A percentile compares a stretch with the other conserved stretches of the same genome.
phyloP scores from a whole-genome alignment of 2,888 invertebrate species.

The Cheiracanthium punctorium region DNA sequence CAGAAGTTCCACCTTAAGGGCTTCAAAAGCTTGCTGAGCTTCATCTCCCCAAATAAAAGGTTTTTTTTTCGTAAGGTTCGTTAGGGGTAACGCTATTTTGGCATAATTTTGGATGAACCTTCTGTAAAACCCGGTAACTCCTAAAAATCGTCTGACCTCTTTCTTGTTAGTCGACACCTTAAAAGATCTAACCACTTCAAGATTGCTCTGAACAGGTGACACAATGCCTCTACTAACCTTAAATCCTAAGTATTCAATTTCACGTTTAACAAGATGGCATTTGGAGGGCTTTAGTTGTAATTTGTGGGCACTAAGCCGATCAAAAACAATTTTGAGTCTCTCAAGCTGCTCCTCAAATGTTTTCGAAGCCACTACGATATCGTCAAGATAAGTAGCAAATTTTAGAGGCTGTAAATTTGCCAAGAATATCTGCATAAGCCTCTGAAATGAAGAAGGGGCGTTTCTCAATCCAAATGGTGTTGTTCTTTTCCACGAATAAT shows the following conservation, averaged over 20 bases:
- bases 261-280: background rate
- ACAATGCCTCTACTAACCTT: background rate
- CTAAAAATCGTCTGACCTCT: slow-evolving; percentile 20
- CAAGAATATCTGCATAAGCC: too few relatives aligned
- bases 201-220: background rate
- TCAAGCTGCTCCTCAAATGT: too few relatives aligned
- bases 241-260: background rate
- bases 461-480: too few relatives aligned
- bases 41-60: background rate
- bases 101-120: slow-evolving; percentile 25
- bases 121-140: slow-evolving; percentile 11
- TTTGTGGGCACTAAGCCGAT: too few relatives aligned
- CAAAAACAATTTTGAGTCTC: too few relatives aligned
- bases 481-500: too few relatives aligned
- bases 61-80: slow-evolving; percentile 10
- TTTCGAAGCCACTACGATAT: too few relatives aligned
- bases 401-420: too few relatives aligned
- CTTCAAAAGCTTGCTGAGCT: background rate
- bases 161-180: background rate
- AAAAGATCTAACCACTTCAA: background rate
- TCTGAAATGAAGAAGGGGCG: too few relatives aligned
- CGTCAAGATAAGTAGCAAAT: too few relatives aligned
- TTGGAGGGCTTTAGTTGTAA: too few relatives aligned
- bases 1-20: slow-evolving; percentile 26
- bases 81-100: background rate